Evolutionary conservation across 2,113 vertebrate genomes (phyloP), one percentile per base, ranked within the genome.

Genomic region (Herpetotheres cachinnans): DNA sequence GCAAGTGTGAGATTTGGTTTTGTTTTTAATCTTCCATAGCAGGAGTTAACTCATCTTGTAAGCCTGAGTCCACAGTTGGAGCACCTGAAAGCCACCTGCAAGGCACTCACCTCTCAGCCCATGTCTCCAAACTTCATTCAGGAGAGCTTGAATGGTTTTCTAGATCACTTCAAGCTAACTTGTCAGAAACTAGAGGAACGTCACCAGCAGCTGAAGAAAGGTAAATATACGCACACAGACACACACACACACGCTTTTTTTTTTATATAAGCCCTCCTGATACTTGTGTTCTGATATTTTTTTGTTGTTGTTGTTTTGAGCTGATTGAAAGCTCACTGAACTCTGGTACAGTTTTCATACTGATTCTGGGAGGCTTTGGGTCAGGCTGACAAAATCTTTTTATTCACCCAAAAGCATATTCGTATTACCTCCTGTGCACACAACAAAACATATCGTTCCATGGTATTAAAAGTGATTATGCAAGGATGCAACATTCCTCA

Each of bases 31-130:
- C 38, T 72, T 93, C 67, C 15, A 12, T 81, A 99, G 99, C 56
- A 78, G 55, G 98, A 98, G 34, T 63, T 99, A 66, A 96, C 84
- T 58, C 83, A 98, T 58, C 95, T 99, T 49, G 44, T 78, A 21
- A 96, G 95, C 63, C 91, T 99, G n/a, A 93, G 69, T 59, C 97
- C 98, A 6, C 91, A 11, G 44, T 12, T 99, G 46, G 98, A 99
- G 90, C 93, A 80, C 29, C 92, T 98, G 62, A 98, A 97, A 85
- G 49, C 89, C 10, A 97, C 97, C 82, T 98, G 95, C 40, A 95
- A 90, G 27, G 93, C 90, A 9, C 97, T 99, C 30, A 88, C 52
- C 18, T 94, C 97, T n/a, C 95, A 87, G 47, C 94, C 95, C 13
- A 71, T 20, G 42, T 62, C 96, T 30, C 95, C 98, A 40, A 87